A percentile compares a stretch with the other conserved stretches of the same genome.
Evolutionary conservation across 2,113 vertebrate species (phyloP).

Genomic region (Enhydra lutris): DNA sequence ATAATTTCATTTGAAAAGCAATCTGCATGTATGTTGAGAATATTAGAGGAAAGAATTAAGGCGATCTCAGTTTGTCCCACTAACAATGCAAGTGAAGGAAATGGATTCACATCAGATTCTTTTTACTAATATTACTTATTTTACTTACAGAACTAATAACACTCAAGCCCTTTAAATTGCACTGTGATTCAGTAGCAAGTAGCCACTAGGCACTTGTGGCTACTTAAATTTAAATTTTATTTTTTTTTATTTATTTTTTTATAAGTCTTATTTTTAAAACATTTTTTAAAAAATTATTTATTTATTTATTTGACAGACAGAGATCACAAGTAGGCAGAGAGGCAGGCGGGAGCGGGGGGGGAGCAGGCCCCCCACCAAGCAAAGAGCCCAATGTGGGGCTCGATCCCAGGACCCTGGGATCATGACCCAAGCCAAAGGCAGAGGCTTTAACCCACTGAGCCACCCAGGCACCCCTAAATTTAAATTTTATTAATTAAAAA

Average conservation of each 20-base stretch:
- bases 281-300: no score
- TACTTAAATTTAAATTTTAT: not conserved
- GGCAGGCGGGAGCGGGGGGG: no score
- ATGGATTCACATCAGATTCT: not conserved
- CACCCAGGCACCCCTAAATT: not conserved
- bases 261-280: no score
- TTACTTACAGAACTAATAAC: not conserved
- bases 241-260: no score
- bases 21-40: slow-evolving; percentile 4
- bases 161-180: not conserved
- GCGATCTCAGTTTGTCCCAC: slow-evolving; percentile 39
- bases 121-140: not conserved
- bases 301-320: no score
- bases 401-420: no score
- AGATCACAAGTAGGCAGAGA: no score
- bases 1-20: not conserved
- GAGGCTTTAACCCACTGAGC: no score
- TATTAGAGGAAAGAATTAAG: slow-evolving; percentile 17
- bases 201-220: not conserved
- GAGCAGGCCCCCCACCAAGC: no score
- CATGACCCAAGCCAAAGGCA: no score
- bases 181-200: not conserved
- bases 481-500: not conserved
- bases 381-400: no score
- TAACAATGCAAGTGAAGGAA: slow-evolving; percentile 9